These are phyloP conservation scores for Hyles euphorbiae DNA, from an alignment of 1,140 invertebrate species.

Conservation along the genomic window DNA sequence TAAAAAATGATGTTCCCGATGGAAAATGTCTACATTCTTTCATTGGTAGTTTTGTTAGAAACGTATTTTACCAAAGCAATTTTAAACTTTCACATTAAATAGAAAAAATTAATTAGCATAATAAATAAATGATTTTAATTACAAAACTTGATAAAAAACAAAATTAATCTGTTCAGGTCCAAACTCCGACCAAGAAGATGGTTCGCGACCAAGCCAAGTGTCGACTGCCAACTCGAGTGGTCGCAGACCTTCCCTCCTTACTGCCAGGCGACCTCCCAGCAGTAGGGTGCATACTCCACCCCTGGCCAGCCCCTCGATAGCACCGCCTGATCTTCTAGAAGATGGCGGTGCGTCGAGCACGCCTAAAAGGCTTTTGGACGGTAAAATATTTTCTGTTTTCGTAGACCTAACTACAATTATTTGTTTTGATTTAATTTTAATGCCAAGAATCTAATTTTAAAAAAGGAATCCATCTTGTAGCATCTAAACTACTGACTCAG, in stretches of 20 bases:
- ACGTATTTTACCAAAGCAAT: no score
- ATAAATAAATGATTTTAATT: no score
- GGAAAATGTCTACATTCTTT: no score
- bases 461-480: no score
- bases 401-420: background rate
- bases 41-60: no score
- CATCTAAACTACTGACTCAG: no score
- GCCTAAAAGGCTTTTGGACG: slow-evolving; percentile 79
- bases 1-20: no score
- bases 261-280: slow-evolving; percentile 76
- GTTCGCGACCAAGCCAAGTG: slow-evolving; percentile 81
- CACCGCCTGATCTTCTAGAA: slow-evolving; percentile 78
- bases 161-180: slow-evolving; percentile 54
- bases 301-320: slow-evolving; percentile 77
- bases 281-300: slow-evolving; percentile 81
- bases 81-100: no score
- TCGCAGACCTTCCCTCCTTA: slow-evolving; percentile 58
- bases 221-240: slow-evolving; percentile 76
- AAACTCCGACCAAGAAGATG: slow-evolving; percentile 81
- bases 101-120: no score
- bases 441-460: no score
- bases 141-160: no score
- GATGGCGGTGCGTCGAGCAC: slow-evolving; percentile 82
- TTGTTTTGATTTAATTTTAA: no score
- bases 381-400: slow-evolving; percentile 41